These are phyloP conservation scores for Orthonychiurus folsomi DNA, from an alignment of 2,888 invertebrate genomes.

Conservation along the genomic window DNA sequence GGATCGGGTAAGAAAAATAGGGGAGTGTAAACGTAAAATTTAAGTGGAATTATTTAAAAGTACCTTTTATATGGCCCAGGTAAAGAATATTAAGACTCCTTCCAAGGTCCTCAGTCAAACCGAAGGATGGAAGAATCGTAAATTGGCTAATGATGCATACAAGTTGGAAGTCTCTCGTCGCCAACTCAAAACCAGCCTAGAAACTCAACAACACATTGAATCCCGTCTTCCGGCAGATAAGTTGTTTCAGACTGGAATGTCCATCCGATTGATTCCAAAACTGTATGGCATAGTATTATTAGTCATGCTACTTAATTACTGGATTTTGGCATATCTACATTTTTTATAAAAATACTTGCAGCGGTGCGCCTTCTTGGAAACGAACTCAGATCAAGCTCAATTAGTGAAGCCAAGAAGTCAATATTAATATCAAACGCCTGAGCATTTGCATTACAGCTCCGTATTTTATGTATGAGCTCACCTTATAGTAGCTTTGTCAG, in stretches of 20 bases:
- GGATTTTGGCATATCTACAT: too few relatives aligned
- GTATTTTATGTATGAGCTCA: too few relatives aligned
- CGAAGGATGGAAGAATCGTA: background rate
- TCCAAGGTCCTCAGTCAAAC: background rate
- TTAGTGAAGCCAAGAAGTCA: too few relatives aligned
- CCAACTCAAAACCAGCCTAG: background rate
- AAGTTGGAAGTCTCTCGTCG: background rate
- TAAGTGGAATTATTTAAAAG: background rate
- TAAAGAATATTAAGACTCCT: background rate
- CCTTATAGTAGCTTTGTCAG: too few relatives aligned
- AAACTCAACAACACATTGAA: background rate
- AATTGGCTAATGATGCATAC: background rate
- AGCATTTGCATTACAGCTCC: too few relatives aligned
- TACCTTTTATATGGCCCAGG: background rate
- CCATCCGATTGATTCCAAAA: constrained; percentile 3
- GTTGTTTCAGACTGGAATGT: constrained; percentile 1
- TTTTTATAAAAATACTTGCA: too few relatives aligned
- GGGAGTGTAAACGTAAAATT: too few relatives aligned
- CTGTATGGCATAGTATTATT: too few relatives aligned
- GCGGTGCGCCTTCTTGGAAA: too few relatives aligned
- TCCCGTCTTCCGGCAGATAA: background rate
- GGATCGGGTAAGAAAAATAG: constrained; percentile 6
- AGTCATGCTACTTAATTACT: too few relatives aligned
- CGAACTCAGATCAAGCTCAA: too few relatives aligned
- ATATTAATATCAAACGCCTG: too few relatives aligned